These are phyloP conservation scores for Galendromus occidentalis DNA, from an alignment of 1,140 invertebrate species.

Conservation along the genomic window DNA sequence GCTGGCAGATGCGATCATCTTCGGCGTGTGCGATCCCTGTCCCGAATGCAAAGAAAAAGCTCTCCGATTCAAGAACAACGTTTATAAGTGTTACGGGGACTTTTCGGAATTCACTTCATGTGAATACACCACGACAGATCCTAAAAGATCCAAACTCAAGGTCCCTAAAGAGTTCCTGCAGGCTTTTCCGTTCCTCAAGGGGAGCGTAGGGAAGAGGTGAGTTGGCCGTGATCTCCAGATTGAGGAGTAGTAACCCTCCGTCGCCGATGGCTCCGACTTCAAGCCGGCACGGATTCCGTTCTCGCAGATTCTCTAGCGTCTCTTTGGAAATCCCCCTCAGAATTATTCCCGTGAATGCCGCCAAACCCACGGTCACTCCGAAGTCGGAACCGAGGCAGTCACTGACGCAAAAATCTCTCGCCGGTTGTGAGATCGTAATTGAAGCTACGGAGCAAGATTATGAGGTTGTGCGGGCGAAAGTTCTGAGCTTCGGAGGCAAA, in stretches of 20 bases:
- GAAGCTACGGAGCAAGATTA: constrained; percentile 41
- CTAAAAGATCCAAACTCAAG: constrained; percentile 48
- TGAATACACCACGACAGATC: constrained; percentile 44
- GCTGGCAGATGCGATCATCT: constrained; percentile 60
- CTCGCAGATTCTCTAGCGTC: too few species aligned
- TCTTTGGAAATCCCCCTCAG: background rate
- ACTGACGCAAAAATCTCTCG: constrained; percentile 36
- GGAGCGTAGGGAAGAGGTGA: constrained; percentile 17
- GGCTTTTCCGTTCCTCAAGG: constrained; percentile 38
- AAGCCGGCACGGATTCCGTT: too few species aligned
- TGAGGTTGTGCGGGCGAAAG: constrained; percentile 1
- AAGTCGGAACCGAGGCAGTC: background rate
- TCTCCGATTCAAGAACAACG: constrained; percentile 39
- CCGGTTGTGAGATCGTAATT: constrained; percentile 57
- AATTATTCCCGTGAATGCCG: background rate
- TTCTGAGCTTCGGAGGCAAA: constrained; percentile 43
- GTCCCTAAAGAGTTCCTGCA: constrained; percentile 46
- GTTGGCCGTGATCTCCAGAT: background rate
- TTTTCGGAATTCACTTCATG: constrained; percentile 81
- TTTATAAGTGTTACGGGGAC: constrained; percentile 58
- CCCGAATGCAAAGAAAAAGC: constrained; percentile 53
- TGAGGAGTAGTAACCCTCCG: constrained; percentile 11
- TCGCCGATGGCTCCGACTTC: too few species aligned
- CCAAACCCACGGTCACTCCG: background rate
- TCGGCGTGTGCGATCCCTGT: constrained; percentile 61